A percentile compares a stretch with the other conserved stretches of the same genome.
phyloP scores from a whole-genome alignment of 2,797 vertebrate species.

The Agapornis canus region DNA sequence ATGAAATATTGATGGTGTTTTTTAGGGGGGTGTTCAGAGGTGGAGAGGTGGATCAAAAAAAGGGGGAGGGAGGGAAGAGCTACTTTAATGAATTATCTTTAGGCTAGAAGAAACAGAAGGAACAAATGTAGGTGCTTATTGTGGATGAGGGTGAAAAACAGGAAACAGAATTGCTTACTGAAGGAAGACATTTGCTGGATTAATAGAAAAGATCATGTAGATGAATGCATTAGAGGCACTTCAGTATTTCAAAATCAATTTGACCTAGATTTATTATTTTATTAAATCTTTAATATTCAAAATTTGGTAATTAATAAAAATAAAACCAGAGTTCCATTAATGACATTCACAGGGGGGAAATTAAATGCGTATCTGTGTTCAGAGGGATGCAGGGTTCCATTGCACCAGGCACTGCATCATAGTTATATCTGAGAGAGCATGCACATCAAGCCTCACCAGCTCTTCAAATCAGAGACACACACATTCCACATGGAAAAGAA shows the following conservation, averaged over 20 bases:
- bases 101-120: slow-evolving; percentile 70
- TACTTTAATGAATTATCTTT: slow-evolving; percentile 83
- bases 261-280: slow-evolving; percentile 37
- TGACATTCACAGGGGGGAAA: background rate
- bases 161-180: slow-evolving; percentile 54
- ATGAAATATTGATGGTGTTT: slow-evolving; percentile 87
- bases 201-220: slow-evolving; percentile 5
- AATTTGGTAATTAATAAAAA: slow-evolving; percentile 17
- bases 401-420: background rate
- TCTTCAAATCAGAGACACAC: background rate
- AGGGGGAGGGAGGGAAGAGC: slow-evolving; percentile 58
- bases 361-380: background rate
- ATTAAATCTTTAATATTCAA: slow-evolving; percentile 19
- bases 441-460: background rate
- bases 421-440: background rate
- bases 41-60: slow-evolving; percentile 78
- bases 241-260: slow-evolving; percentile 3
- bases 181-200: slow-evolving; percentile 16
- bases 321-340: background rate
- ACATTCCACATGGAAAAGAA: background rate
- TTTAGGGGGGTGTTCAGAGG: slow-evolving; percentile 80
- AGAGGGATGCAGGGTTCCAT: background rate
- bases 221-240: background rate
- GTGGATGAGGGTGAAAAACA: slow-evolving; percentile 49
- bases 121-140: slow-evolving; percentile 69